phyloP scores from a whole-genome alignment of 2,113 vertebrate species.

The Willisornis vidua region DNA sequence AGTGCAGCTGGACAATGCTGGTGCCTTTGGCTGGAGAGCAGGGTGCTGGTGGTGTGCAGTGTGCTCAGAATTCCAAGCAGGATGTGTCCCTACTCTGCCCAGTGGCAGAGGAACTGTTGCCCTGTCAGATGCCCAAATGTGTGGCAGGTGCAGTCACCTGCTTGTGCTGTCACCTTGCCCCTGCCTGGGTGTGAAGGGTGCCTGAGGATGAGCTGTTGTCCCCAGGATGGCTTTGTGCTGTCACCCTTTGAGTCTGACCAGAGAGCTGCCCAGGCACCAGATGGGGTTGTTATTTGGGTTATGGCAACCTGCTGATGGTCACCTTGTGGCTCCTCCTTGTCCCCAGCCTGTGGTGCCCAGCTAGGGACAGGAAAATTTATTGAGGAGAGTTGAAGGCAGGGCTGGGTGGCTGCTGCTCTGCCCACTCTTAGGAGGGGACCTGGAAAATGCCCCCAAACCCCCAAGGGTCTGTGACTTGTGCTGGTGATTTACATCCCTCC shows the following conservation, averaged over 20 bases:
- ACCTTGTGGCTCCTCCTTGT: background rate
- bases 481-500: background rate
- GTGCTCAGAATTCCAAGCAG: background rate
- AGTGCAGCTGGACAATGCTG: background rate
- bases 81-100: background rate
- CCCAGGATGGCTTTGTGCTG: background rate
- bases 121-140: background rate
- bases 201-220: background rate
- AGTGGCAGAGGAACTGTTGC: background rate
- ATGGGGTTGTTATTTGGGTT: background rate
- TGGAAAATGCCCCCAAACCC: background rate
- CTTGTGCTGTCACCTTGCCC: background rate
- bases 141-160: background rate
- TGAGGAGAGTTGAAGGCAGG: background rate
- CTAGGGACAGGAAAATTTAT: too few relatives aligned
- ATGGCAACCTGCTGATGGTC: background rate
- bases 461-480: background rate
- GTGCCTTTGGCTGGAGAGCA: background rate
- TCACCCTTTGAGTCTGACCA: background rate
- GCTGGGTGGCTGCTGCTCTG: background rate
- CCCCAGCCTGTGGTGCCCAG: background rate
- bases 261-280: background rate
- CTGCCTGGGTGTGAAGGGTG: background rate
- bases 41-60: rapidly evolving
- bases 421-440: background rate